Conservation (phyloP, 2,113 vertebrate genomes). For the Naja naja region DNA sequence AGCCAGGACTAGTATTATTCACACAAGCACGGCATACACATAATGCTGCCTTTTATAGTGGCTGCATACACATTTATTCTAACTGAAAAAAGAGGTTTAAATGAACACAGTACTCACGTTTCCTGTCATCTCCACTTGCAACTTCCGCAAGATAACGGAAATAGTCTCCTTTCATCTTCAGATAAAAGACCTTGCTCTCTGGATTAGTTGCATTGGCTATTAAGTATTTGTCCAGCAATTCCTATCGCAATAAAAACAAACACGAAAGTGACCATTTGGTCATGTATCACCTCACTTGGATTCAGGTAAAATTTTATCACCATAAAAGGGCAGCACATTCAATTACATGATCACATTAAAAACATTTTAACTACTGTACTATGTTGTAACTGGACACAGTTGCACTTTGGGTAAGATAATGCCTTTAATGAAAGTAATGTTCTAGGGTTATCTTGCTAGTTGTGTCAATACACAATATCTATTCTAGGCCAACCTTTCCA, state of each 20-base stretch:
- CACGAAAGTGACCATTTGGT: neutral
- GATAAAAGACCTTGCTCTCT: conserved; percentile 96
- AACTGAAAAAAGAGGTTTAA: neutral
- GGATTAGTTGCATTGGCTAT: conserved; percentile 82
- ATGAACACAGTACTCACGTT: conserved; percentile 66
- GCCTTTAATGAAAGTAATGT: neutral
- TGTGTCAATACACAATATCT: neutral
- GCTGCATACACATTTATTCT: neutral
- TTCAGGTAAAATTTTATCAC: neutral
- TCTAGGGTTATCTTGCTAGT: neutral
- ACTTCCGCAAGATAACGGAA: conserved; percentile 97
- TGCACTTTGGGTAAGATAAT: neutral
- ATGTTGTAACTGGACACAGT: neutral
- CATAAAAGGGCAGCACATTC: neutral
- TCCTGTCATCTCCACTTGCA: conserved; percentile 79
- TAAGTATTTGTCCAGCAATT: conserved; percentile 86
- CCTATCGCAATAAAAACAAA: conserved; percentile 63
- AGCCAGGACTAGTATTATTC: neutral
- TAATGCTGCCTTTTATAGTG: neutral
- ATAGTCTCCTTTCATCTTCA: conserved; percentile 99
- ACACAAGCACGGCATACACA: neutral
- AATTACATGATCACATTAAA: neutral
- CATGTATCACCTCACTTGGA: neutral
- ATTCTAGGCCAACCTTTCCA: neutral
- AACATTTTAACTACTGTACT: neutral